A percentile compares a stretch with the other conserved stretches of the same genome.
Evolutionary conservation across 2,113 vertebrate species (phyloP).

Genomic region (Smithornis capensis): DNA sequence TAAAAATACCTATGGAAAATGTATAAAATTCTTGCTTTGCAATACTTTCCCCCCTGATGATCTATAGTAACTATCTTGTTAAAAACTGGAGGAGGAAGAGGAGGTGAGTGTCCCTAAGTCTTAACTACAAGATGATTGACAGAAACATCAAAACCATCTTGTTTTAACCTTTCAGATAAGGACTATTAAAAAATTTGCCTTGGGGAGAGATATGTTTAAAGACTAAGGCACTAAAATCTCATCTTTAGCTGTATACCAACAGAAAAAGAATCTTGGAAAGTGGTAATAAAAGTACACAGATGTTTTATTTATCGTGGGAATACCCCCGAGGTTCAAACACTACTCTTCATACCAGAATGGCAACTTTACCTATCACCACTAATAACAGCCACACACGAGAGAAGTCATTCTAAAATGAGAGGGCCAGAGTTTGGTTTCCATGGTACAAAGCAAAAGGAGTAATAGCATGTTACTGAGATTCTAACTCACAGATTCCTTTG

Average conservation of each 20-base stretch:
- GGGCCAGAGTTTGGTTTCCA: neutral
- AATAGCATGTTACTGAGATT: neutral
- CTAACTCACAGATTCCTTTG: neutral
- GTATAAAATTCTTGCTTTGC: neutral
- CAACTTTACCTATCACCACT: neutral
- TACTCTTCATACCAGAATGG: neutral
- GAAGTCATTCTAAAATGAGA: neutral
- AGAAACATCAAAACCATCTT: neutral
- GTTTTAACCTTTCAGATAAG: neutral
- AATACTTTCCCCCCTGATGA: neutral
- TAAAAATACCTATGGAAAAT: neutral
- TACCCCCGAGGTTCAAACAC: neutral
- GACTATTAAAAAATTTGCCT: neutral
- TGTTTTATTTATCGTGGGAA: neutral
- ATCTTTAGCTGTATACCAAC: neutral
- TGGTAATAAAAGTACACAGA: neutral
- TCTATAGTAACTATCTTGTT: neutral
- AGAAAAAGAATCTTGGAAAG: neutral
- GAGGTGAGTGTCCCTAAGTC: fast-evolving
- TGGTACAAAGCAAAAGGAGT: neutral
- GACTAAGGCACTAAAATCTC: neutral
- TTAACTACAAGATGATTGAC: neutral
- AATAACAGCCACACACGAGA: neutral
- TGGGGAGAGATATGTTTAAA: neutral
- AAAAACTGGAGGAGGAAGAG: neutral